Evolutionary conservation across 2,888 invertebrate genomes (phyloP).

Genomic region (Taphrorychus bicolor): DNA sequence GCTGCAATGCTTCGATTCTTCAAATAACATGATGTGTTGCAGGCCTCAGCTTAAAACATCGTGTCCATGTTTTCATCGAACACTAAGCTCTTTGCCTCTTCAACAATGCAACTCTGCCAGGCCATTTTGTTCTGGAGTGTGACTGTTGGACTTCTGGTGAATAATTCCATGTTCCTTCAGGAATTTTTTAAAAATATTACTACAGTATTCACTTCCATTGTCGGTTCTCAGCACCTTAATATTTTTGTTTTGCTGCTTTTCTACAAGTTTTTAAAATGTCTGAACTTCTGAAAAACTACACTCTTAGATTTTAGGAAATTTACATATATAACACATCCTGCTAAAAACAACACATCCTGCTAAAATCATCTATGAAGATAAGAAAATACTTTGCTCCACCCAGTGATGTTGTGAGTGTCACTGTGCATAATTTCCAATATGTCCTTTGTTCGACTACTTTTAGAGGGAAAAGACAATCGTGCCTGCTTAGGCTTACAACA

Average conservation of each 20-base stretch:
- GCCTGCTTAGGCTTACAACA: constrained; percentile 43
- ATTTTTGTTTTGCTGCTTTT: constrained; percentile 32
- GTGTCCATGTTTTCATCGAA: constrained; percentile 45
- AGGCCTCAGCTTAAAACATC: constrained; percentile 47
- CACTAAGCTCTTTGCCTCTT: constrained; percentile 46
- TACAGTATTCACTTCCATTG: constrained; percentile 39
- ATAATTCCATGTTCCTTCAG: constrained; percentile 36
- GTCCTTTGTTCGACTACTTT: constrained; percentile 37
- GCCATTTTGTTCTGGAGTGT: constrained; percentile 43
- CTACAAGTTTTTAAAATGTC: no score
- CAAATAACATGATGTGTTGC: constrained; percentile 45
- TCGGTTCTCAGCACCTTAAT: constrained; percentile 33
- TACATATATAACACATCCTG: no score
- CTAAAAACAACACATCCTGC: no score
- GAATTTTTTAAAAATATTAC: constrained; percentile 37
- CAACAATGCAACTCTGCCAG: constrained; percentile 45
- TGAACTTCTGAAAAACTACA: no score
- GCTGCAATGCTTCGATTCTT: constrained; percentile 30
- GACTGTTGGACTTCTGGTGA: constrained; percentile 36
- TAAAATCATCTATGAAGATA: constrained; percentile 29
- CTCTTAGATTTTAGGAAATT: constrained; percentile 46
- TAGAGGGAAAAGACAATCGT: constrained; percentile 43
- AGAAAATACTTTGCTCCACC: constrained; percentile 38
- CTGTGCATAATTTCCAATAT: constrained; percentile 47
- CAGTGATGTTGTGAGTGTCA: constrained; percentile 42